A percentile compares a stretch with the other conserved stretches of the same genome.
Conservation (phyloP, 2,888 invertebrate species). For the Lasioglossum marginatum region DNA sequence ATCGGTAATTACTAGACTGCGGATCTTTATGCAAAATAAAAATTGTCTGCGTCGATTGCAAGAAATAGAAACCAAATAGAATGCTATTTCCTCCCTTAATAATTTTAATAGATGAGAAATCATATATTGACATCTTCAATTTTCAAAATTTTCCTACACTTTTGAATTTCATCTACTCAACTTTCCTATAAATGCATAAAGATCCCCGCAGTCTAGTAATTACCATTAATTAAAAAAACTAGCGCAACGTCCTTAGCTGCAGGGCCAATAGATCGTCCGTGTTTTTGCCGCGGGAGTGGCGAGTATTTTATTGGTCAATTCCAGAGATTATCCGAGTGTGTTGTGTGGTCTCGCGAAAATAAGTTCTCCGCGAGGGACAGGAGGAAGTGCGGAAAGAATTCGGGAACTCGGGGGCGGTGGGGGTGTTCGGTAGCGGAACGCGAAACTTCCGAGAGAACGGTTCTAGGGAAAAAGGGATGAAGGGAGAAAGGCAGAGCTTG, state of each 20-base stretch:
- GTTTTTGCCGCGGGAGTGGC: not conserved
- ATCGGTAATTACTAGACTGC: not conserved
- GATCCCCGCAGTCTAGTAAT: no score
- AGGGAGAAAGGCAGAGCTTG: conserved; percentile 72
- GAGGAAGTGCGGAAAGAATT: conserved; percentile 25
- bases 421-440: conserved; percentile 33
- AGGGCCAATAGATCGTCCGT: not conserved
- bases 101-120: no score
- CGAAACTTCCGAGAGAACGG: conserved; percentile 51
- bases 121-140: no score
- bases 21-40: no score
- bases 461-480: conserved; percentile 53
- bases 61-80: no score
- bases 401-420: conserved; percentile 2
- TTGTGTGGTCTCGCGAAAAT: conserved; percentile 25
- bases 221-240: not conserved
- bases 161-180: no score
- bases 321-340: conserved; percentile 13
- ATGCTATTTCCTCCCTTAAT: no score
- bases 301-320: conserved; percentile 37
- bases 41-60: no score
- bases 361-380: conserved; percentile 26
- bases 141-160: no score
- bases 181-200: no score
- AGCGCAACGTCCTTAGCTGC: not conserved